Evolutionary conservation across 2,113 vertebrate species (phyloP).

Genomic region (Cebidichthys violaceus): DNA sequence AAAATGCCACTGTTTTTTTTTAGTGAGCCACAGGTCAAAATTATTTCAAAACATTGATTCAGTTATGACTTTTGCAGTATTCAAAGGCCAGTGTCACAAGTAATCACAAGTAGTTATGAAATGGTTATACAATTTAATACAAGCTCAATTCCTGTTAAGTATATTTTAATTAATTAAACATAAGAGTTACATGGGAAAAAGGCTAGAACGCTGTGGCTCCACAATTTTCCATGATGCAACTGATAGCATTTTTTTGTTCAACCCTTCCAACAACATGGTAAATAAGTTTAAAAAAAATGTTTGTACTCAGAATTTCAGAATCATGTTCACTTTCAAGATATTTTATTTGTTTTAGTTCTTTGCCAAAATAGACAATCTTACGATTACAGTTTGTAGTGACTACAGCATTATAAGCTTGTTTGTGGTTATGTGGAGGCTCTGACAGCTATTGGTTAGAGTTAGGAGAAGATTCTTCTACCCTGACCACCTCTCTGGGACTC

Average conservation of each 20-base stretch:
- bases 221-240: too few species aligned
- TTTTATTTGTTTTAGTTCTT: too few species aligned
- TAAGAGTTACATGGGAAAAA: too few species aligned
- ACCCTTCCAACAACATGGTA: not conserved
- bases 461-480: not conserved
- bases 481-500: not conserved
- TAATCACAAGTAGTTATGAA: not conserved
- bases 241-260: not conserved
- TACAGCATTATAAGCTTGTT: not conserved
- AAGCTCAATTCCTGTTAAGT: not conserved
- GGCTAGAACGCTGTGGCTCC: too few species aligned
- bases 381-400: not conserved
- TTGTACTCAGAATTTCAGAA: not conserved
- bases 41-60: not conserved
- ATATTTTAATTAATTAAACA: not conserved
- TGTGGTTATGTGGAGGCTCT: not conserved
- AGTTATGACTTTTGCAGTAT: not conserved
- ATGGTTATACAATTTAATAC: not conserved
- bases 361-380: too few species aligned
- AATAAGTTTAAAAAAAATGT: not conserved
- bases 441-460: not conserved
- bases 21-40: not conserved
- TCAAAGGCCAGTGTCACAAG: not conserved
- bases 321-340: not conserved
- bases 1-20: not conserved